A percentile compares a stretch with the other conserved stretches of the same genome.
Conservation (phyloP, 2,113 vertebrate species). For the Lontra canadensis region DNA sequence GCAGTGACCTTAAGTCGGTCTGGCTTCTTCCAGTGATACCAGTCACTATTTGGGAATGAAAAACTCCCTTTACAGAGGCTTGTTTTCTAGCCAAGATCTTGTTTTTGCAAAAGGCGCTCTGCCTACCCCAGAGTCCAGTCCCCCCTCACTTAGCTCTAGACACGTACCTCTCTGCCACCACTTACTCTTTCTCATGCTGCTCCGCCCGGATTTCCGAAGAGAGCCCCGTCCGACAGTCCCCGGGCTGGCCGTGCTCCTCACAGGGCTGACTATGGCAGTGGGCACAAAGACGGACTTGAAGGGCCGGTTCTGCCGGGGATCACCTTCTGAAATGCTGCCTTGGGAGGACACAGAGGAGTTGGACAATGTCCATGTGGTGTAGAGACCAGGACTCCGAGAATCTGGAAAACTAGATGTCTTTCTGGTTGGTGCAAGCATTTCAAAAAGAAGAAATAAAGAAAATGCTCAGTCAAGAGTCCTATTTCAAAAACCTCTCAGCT, state of each 20-base stretch:
- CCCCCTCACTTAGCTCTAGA: background rate
- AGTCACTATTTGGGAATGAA: background rate
- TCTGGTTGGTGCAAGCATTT: constrained; percentile 68
- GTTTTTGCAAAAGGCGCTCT: background rate
- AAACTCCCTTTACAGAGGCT: background rate
- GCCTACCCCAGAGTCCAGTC: rapidly evolving
- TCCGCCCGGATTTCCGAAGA: constrained; percentile 77
- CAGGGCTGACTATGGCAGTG: constrained; percentile 70
- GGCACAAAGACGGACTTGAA: constrained; percentile 82
- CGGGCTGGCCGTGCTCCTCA: background rate
- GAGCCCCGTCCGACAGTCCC: constrained; percentile 21
- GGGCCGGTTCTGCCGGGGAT: constrained; percentile 73
- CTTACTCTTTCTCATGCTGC: constrained; percentile 85
- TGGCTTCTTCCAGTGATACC: background rate
- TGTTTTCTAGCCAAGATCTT: background rate
- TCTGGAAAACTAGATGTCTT: constrained; percentile 80
- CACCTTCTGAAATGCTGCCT: constrained; percentile 80
- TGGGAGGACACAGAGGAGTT: constrained; percentile 86
- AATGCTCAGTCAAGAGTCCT: constrained; percentile 1
- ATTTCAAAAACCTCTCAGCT: background rate
- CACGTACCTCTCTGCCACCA: constrained; percentile 38
- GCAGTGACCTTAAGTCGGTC: background rate
- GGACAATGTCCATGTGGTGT: constrained; percentile 83
- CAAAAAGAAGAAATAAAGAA: constrained; percentile 49
- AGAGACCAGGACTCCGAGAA: constrained; percentile 81